These are phyloP conservation scores for Tipula confusa DNA, from an alignment of 2,888 invertebrate genomes.

Conservation along the genomic window DNA sequence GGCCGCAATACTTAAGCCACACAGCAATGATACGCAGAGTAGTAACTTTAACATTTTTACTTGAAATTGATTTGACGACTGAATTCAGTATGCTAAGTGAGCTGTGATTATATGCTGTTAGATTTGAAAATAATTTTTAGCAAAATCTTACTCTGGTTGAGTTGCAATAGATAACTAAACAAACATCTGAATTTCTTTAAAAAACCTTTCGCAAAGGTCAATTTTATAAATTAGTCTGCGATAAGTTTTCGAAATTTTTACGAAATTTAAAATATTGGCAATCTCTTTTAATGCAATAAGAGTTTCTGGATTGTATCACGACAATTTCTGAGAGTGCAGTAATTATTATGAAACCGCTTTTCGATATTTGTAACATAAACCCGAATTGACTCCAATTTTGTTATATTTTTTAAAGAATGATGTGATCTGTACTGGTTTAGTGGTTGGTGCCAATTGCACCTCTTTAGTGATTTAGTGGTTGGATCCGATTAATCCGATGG, in stretches of 20 bases:
- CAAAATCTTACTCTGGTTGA: not conserved
- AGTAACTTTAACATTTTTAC: not conserved
- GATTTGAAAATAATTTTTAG: not conserved
- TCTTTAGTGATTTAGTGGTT: constrained; percentile 35
- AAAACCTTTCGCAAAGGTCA: not conserved
- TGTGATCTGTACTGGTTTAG: constrained; percentile 56
- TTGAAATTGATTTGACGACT: not conserved
- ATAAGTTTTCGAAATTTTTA: not conserved
- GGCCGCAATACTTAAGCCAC: not conserved
- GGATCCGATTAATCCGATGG: not conserved
- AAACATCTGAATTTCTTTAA: not conserved
- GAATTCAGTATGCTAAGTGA: not conserved
- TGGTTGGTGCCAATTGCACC: constrained; percentile 41
- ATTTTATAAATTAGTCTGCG: not conserved
- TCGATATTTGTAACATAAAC: constrained; percentile 62
- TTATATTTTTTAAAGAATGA: constrained; percentile 53
- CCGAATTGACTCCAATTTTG: constrained; percentile 47
- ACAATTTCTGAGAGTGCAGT: not conserved
- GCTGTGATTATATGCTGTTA: not conserved
- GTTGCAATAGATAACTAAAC: not conserved
- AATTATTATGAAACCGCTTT: constrained; percentile 57
- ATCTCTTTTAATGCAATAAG: not conserved
- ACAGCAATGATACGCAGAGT: not conserved
- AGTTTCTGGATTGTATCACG: not conserved
- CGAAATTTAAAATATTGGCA: not conserved